phyloP scores from a whole-genome alignment of 2,113 vertebrate genomes.

The Nothobranchius kuhntae region DNA sequence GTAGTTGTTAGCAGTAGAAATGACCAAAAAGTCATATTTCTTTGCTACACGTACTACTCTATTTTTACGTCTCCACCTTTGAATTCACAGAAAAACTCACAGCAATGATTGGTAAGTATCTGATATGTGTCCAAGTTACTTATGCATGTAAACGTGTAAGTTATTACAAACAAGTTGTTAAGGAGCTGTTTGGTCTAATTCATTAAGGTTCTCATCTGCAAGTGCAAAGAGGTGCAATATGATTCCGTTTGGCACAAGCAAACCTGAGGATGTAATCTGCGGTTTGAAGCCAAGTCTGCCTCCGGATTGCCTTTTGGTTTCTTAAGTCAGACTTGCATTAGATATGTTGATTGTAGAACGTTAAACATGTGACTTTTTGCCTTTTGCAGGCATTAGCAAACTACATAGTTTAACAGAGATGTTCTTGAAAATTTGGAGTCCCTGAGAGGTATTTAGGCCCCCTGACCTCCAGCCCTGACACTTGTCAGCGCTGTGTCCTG shows the following conservation, averaged over 20 bases:
- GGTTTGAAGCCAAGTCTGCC: slow-evolving; percentile 10
- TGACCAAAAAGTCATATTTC: neutral
- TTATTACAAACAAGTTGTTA: slow-evolving; percentile 27
- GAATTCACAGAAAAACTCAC: neutral
- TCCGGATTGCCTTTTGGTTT: slow-evolving; percentile 39
- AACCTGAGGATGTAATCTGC: slow-evolving; percentile 18
- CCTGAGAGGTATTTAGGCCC: neutral
- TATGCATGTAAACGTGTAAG: slow-evolving; percentile 5
- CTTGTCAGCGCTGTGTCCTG: neutral
- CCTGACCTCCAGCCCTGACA: neutral
- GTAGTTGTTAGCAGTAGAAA: neutral
- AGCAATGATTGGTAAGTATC: neutral
- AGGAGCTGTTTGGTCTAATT: neutral
- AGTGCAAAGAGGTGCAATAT: slow-evolving; percentile 32
- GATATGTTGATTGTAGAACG: neutral
- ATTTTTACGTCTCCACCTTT: too few relatives aligned
- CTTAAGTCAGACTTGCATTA: slow-evolving; percentile 20
- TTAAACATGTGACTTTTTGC: neutral
- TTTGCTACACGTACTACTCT: neutral
- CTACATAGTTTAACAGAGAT: neutral
- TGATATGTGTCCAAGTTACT: slow-evolving; percentile 14
- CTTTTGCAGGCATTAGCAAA: neutral
- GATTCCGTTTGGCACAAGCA: slow-evolving; percentile 37
- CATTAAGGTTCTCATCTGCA: slow-evolving; percentile 12
- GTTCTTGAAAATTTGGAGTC: neutral